Evolutionary conservation across 2,113 vertebrate genomes (phyloP), one percentile per base, ranked within the genome.

Genomic region (Cebidichthys violaceus): DNA sequence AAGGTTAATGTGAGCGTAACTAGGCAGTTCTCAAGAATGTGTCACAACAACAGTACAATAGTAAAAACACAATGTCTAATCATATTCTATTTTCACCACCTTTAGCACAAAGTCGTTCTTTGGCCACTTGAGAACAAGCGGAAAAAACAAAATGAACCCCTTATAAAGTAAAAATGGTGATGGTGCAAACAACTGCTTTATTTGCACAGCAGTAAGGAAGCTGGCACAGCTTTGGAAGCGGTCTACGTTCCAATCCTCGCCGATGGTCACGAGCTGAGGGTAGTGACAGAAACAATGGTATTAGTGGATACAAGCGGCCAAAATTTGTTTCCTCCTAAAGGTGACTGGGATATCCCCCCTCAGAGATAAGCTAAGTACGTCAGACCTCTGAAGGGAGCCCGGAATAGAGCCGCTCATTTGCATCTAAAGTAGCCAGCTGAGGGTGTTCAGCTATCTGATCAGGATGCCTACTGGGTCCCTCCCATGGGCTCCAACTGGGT

Each of bases 1-100:
- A 88, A 86, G 79, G 87, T 87, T 81, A 84, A 89, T 74, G 57
- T 14, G 61, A 59, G 29, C 75, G 82, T 81, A 45, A 86, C 41
- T 18, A 24, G 59, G 54, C 29, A 24, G 39, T 75, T 77, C 60
- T 47, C 8, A 50, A 67, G 43, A 76, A 77, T 33, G 18, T 62
- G 70, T 27, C 33, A 57, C 14, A 70, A 69, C 41, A 69, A 37
- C 24, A 50, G 24, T 24, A 54, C 52, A 54, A 54, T 55, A 24
- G 52, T 24, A 4, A 55, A 45, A 55, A 55, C 54, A 55, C 54
- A 5, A 54, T 11, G n/a, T 45, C 18, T 14, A 57, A 43, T 18
- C 1, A 43, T 43, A 8, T 2, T 13, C 37, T 33, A 33, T n/a
- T 70, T n/a, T 24, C 13, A 55, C 13, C 5, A 5, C 11, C 11